phyloP scores from a whole-genome alignment of 2,113 vertebrate genomes.

The Sylvicapra grimmia region DNA sequence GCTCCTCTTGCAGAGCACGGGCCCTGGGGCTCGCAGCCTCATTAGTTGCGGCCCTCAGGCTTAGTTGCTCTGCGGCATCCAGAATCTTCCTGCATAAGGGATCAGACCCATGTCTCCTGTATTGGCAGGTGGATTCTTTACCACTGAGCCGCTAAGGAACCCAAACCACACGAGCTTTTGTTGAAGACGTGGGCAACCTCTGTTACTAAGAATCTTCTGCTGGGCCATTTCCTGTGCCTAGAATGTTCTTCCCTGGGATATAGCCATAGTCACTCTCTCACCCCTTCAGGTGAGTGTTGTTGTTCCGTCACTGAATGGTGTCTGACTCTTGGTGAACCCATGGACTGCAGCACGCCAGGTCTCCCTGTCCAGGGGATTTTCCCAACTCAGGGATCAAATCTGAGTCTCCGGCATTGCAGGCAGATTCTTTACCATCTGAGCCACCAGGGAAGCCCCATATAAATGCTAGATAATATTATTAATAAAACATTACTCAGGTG shows the following conservation, averaged over 20 bases:
- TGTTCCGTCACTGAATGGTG: not conserved
- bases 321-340: not conserved
- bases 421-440: not conserved
- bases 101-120: not conserved
- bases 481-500: too few species aligned
- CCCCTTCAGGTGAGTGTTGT: not conserved
- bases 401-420: not conserved
- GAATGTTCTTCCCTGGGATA: not conserved
- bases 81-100: not conserved
- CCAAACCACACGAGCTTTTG: not conserved
- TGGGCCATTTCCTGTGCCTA: not conserved
- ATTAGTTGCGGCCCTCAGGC: fast-evolving
- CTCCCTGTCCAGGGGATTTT: not conserved
- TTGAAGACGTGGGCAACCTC: not conserved
- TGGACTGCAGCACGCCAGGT: not conserved
- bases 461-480: too few species aligned
- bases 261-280: not conserved
- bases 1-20: fast-evolving
- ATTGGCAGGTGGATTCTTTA: not conserved
- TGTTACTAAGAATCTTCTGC: not conserved
- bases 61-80: fast-evolving
- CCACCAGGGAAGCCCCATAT: not conserved
- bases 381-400: not conserved
- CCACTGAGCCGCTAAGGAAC: not conserved
- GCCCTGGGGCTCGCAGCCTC: fast-evolving